Evolutionary conservation across 1,140 invertebrate genomes (phyloP), one percentile per base, ranked within the genome.

Genomic region (Helicoverpa armigera): DNA sequence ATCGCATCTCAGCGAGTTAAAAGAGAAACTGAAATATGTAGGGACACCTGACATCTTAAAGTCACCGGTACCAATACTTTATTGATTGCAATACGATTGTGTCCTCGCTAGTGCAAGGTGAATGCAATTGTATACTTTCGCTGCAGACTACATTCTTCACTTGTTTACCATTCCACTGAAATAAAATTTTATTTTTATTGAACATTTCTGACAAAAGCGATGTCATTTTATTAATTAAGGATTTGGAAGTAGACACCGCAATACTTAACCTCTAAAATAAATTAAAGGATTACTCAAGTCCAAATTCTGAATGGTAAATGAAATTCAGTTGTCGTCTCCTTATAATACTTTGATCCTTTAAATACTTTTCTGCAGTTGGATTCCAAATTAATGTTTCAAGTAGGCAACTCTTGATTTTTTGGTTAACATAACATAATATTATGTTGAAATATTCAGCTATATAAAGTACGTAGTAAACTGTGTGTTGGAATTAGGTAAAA

Each of bases 211-310:
- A 12, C 23, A 16, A 43, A 50, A 12, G 10, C 43, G 50, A 50
- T 50, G 2, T 50, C n/a, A 43, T 50, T 10, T 50, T 16, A 50
- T 48, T 18, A 23, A 48, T 23, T 50, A 18, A 13, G 18, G 50
- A 50, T 50, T 69, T 23, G 0, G 16, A 16, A 48, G 65, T 50
- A 78, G 2, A 51, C 63, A 16, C 60, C 53, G 14, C 60, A 65
- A 74, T 74, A 67, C 50, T 18, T 10, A 23, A 43, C 60, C 43
- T 48, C 54, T 56, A 23, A 81, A 81, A 54, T 81, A 63, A 77
- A 72, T 77, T 77, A 16, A 70, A 81, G 58, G 73, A 76, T 81
- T 77, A 76, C 53, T 31, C 53, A 72, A 48, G 80, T 48, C 48
- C 18, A 35, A 60, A 76, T 54, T 65, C 53, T 31, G 23, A 56